Conservation (phyloP, 2,113 vertebrate species). For the Lichenostomus cassidix region DNA sequence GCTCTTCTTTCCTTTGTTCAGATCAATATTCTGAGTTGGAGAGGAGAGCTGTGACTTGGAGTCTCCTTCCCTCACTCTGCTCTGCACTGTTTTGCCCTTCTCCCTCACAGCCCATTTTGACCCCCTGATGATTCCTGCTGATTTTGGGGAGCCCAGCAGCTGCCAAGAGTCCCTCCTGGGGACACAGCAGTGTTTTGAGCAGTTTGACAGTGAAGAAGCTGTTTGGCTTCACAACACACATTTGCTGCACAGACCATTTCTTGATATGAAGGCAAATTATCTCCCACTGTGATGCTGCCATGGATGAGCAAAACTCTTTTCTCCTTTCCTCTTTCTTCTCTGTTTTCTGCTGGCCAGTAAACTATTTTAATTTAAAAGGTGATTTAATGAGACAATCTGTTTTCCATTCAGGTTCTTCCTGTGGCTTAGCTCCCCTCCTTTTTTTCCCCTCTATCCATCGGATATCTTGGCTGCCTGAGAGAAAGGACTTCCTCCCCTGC, state of each 20-base stretch:
- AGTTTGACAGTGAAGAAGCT: not conserved
- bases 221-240: not conserved
- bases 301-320: not conserved
- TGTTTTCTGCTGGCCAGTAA: not conserved
- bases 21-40: not conserved
- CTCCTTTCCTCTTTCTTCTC: not conserved
- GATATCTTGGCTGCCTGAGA: constrained; percentile 3
- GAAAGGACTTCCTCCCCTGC: constrained; percentile 10
- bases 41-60: not conserved
- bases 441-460: not conserved
- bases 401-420: constrained; percentile 35
- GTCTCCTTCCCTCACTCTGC: not conserved
- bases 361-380: constrained; percentile 11
- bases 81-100: not conserved
- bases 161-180: not conserved
- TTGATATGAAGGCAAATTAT: not conserved
- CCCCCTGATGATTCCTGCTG: too few relatives aligned
- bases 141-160: not conserved
- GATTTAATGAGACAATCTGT: constrained; percentile 45
- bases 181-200: not conserved
- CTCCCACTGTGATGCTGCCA: not conserved
- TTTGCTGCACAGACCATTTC: not conserved
- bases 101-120: not conserved
- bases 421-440: not conserved
- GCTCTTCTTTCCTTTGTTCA: not conserved